These are phyloP conservation scores for Lampris megalopsis DNA, from an alignment of 2,113 vertebrate species.

Conservation along the genomic window DNA sequence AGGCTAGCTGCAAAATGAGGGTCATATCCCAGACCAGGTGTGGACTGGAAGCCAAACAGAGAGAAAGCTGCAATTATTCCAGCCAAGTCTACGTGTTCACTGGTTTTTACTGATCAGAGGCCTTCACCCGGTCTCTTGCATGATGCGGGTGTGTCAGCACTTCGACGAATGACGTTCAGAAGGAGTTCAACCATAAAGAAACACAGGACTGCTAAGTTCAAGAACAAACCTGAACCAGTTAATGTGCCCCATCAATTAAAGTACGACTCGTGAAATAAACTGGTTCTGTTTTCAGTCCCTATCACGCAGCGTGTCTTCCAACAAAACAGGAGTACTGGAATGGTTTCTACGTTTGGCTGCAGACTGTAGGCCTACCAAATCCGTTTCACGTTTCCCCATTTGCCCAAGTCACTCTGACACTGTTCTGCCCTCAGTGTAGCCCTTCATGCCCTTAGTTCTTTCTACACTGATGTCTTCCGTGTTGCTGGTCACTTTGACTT, in stretches of 20 bases:
- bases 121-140: background rate
- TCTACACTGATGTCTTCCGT: too few relatives aligned
- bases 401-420: too few relatives aligned
- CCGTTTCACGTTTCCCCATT: too few relatives aligned
- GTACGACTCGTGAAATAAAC: background rate
- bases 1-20: slow-evolving; percentile 7
- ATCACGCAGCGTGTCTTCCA: too few relatives aligned
- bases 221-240: background rate
- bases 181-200: background rate
- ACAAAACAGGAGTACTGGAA: too few relatives aligned
- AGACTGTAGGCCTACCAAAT: too few relatives aligned
- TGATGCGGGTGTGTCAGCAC: too few relatives aligned
- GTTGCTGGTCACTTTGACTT: too few relatives aligned
- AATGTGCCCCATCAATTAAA: background rate
- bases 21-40: background rate
- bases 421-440: too few relatives aligned
- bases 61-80: slow-evolving; percentile 9
- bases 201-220: background rate
- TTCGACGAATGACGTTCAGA: background rate
- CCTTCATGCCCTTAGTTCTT: too few relatives aligned
- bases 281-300: background rate
- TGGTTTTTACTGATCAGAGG: background rate
- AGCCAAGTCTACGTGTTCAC: background rate
- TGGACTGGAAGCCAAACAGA: slow-evolving; percentile 4
- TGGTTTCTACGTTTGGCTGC: too few relatives aligned